Percentiles rank a stretch among this genome's conserved stretches.
Evolutionary conservation across 2,888 invertebrate species (phyloP).

Genomic region (Fragum fragum): DNA sequence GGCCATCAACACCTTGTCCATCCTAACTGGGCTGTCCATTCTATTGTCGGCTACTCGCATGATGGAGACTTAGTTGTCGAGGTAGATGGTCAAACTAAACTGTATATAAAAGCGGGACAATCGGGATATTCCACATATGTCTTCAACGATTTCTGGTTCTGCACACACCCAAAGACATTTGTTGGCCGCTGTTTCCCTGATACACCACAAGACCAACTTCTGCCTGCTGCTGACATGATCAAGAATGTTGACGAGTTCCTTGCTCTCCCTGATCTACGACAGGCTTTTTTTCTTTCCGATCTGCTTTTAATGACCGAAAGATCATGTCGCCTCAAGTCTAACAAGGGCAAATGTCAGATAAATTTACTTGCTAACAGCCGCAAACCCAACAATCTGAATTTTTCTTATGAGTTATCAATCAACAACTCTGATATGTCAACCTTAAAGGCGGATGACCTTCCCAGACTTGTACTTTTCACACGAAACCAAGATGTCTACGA

Average conservation of each 20-base stretch:
- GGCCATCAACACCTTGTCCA: slow-evolving; percentile 36
- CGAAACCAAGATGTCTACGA: slow-evolving; percentile 17
- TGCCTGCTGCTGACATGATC: not conserved
- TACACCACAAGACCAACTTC: slow-evolving; percentile 33
- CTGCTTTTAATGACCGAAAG: slow-evolving; percentile 5
- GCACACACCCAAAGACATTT: slow-evolving; percentile 40
- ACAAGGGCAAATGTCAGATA: slow-evolving; percentile 41
- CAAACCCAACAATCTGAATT: slow-evolving; percentile 7
- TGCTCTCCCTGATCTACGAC: slow-evolving; percentile 27
- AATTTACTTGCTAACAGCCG: slow-evolving; percentile 20
- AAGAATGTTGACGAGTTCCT: slow-evolving; percentile 28
- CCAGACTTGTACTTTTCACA: slow-evolving; percentile 26
- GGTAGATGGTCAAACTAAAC: slow-evolving; percentile 9
- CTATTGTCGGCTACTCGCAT: slow-evolving; percentile 26
- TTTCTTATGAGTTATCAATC: slow-evolving; percentile 35
- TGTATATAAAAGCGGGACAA: not conserved
- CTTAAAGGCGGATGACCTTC: slow-evolving; percentile 25
- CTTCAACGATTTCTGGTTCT: slow-evolving; percentile 53
- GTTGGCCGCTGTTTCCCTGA: slow-evolving; percentile 39
- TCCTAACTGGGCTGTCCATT: slow-evolving; percentile 42
- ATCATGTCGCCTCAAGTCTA: slow-evolving; percentile 30
- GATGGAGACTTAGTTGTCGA: slow-evolving; percentile 39
- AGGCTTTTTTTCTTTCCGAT: slow-evolving; percentile 25
- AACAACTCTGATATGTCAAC: not conserved
- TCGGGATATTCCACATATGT: slow-evolving; percentile 11